Conservation (phyloP, 2,888 invertebrate genomes). For the Trichogramma evanescens region DNA sequence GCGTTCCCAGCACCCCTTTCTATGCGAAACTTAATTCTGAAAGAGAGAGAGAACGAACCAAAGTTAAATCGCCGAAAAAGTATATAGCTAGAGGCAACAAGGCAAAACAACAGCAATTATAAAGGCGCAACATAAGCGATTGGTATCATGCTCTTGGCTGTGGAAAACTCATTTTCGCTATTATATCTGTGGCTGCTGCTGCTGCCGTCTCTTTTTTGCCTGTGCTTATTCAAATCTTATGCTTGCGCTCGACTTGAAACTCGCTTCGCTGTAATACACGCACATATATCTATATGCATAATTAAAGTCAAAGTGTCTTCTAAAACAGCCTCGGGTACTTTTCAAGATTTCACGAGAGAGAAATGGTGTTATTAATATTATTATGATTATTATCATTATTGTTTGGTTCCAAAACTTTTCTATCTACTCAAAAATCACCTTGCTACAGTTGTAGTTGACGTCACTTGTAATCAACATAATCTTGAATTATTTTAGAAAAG, state of each 20-base stretch:
- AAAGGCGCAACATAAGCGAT: constrained; percentile 5
- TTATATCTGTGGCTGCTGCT: too few species aligned
- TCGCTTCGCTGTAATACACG: constrained; percentile 1
- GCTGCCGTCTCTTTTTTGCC: constrained; percentile 15
- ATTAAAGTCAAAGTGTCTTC: constrained; percentile 44
- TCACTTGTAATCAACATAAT: too few species aligned
- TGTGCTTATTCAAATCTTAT: constrained; percentile 41
- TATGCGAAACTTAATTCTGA: too few species aligned
- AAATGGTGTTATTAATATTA: too few species aligned
- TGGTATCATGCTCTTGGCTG: constrained; percentile 1
- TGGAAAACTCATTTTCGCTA: constrained; percentile 10
- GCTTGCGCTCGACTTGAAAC: constrained; percentile 32
- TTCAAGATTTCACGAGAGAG: background rate
- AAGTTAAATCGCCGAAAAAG: constrained; percentile 11
- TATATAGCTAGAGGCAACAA: background rate
- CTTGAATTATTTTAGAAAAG: too few species aligned
- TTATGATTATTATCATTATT: too few species aligned
- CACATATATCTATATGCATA: constrained; percentile 30
- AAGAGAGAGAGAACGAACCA: background rate
- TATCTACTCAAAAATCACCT: too few species aligned
- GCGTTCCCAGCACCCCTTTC: too few species aligned
- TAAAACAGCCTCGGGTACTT: constrained; percentile 42
- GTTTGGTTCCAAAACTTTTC: too few species aligned
- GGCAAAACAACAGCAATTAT: constrained; percentile 6
- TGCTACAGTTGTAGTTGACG: too few species aligned